Conservation (phyloP, 2,797 vertebrate species). For the Oreochromis mossambicus region DNA sequence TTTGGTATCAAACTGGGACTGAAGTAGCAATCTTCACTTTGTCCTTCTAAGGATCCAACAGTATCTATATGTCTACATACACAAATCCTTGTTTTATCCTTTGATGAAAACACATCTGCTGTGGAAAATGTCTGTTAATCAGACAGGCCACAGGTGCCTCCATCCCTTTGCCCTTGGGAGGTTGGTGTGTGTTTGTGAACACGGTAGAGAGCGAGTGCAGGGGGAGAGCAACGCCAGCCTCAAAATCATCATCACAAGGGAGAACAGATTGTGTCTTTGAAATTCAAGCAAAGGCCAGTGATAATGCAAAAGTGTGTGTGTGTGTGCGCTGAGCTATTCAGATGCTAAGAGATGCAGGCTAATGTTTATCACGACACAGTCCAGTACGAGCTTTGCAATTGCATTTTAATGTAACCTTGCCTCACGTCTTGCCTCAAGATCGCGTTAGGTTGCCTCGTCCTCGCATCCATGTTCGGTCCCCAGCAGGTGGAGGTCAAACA, state of each 20-base stretch:
- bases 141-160: constrained; percentile 37
- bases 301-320: not conserved
- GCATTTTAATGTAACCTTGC: not conserved
- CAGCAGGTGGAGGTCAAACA: constrained; percentile 32
- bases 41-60: not conserved
- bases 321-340: not conserved
- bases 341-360: not conserved
- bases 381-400: not conserved
- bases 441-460: not conserved
- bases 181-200: not conserved
- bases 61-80: not conserved
- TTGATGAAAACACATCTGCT: not conserved
- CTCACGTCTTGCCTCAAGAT: not conserved
- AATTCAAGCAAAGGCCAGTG: constrained; percentile 11
- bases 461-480: constrained; percentile 4
- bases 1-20: not conserved
- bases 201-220: not conserved
- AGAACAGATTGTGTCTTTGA: constrained; percentile 31
- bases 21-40: not conserved
- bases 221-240: not conserved
- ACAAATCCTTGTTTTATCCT: not conserved
- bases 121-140: constrained; percentile 42
- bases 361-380: constrained; percentile 9
- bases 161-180: constrained; percentile 7
- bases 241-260: not conserved